A percentile compares a stretch with the other conserved stretches of the same genome.
Conservation (phyloP, 2,797 vertebrate genomes). For the Pitangus sulphuratus region DNA sequence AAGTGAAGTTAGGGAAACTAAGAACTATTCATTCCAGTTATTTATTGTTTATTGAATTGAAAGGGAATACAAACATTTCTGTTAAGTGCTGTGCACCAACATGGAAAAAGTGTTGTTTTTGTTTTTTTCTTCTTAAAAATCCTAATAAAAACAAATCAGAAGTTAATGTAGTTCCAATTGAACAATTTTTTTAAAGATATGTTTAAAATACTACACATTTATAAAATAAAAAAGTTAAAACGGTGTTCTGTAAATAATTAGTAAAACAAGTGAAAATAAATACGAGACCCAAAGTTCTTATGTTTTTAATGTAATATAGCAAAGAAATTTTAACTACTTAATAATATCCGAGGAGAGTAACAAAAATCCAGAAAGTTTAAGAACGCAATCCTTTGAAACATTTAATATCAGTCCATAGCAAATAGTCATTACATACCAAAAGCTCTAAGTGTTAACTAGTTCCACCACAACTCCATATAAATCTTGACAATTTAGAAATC, state of each 20-base stretch:
- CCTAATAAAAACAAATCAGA: conserved; percentile 80
- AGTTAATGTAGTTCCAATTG: conserved; percentile 75
- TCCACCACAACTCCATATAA: conserved; percentile 86
- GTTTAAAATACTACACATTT: conserved; percentile 82
- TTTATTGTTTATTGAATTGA: conserved; percentile 84
- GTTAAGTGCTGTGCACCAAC: conserved; percentile 80
- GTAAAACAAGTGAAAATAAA: conserved; percentile 84
- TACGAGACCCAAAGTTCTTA: conserved; percentile 93
- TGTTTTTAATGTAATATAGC: conserved; percentile 98
- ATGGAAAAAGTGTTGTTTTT: conserved; percentile 81
- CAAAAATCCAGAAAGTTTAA: conserved; percentile 91
- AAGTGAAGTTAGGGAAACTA: conserved; percentile 67
- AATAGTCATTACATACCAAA: conserved; percentile 93
- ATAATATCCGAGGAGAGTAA: conserved; percentile 88
- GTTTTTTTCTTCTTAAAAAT: conserved; percentile 71
- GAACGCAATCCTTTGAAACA: conserved; percentile 93
- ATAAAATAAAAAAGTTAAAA: conserved; percentile 81
- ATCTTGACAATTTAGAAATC: conserved; percentile 83
- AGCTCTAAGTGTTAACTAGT: conserved; percentile 87
- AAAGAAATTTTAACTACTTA: conserved; percentile 90
- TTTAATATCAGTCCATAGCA: conserved; percentile 94
- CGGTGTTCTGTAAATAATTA: conserved; percentile 82
- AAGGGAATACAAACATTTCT: conserved; percentile 82
- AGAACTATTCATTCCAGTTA: conserved; percentile 73
- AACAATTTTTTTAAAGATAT: conserved; percentile 75